Conservation (phyloP, 2,797 vertebrate genomes). For the Phalanger gymnotis region DNA sequence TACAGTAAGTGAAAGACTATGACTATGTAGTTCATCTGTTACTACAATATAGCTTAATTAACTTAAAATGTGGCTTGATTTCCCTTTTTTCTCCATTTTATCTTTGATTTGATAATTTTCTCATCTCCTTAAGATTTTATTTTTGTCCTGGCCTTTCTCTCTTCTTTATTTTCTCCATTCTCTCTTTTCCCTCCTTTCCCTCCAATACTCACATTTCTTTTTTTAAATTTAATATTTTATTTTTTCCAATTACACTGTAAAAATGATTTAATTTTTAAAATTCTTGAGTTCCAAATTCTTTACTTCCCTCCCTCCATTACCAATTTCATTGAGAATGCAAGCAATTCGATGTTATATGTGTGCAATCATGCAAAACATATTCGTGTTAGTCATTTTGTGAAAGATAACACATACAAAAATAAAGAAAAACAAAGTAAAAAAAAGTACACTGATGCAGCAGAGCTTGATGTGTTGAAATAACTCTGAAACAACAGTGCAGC, state of each 20-base stretch:
- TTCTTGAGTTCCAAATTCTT: background rate
- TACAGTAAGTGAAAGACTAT: background rate
- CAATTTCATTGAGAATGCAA: background rate
- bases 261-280: too few relatives aligned
- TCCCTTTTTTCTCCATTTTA: background rate
- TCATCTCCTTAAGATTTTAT: background rate
- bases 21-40: background rate
- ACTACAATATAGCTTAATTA: background rate
- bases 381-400: too few relatives aligned
- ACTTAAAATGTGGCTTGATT: background rate
- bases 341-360: too few relatives aligned
- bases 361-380: too few relatives aligned
- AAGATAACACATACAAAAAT: too few relatives aligned
- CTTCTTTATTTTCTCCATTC: background rate
- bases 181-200: background rate
- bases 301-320: background rate
- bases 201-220: background rate
- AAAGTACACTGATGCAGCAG: too few relatives aligned
- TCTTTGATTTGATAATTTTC: background rate
- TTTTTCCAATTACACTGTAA: background rate
- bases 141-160: background rate
- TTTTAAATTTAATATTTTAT: too few relatives aligned
- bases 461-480: too few relatives aligned
- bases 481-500: too few relatives aligned
- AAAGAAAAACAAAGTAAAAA: too few relatives aligned